phyloP scores from a whole-genome alignment of 2,888 invertebrate genomes.

The Amblyteles armatorius region DNA sequence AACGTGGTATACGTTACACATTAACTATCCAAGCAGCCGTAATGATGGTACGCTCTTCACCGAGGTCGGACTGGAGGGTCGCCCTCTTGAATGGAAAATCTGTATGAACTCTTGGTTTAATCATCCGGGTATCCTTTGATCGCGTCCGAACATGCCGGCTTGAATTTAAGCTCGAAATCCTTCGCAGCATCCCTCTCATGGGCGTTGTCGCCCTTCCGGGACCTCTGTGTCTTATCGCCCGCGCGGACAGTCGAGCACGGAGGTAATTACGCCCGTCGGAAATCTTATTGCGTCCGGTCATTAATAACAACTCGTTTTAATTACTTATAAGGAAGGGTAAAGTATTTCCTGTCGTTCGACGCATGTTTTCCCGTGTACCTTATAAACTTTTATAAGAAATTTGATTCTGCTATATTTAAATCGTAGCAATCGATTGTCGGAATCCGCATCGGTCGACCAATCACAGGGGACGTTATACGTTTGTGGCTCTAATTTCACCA shows the following conservation, averaged over 20 bases:
- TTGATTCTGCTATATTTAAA: neutral
- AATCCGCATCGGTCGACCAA: neutral
- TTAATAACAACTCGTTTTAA: conserved; percentile 63
- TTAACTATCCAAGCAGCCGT: neutral
- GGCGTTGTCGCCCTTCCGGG: conserved; percentile 23
- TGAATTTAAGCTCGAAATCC: conserved; percentile 59
- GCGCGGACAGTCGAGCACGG: conserved; percentile 45
- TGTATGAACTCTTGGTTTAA: conserved; percentile 55
- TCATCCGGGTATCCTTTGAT: conserved; percentile 64
- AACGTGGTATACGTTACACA: neutral
- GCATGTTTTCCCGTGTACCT: no score
- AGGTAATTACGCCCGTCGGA: conserved; percentile 60
- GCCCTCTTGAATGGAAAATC: conserved; percentile 41
- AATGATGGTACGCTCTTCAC: conserved; percentile 34
- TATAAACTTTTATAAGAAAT: conserved; percentile 16
- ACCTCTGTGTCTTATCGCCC: conserved; percentile 48
- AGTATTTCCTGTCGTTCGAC: conserved; percentile 35
- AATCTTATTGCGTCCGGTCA: conserved; percentile 65
- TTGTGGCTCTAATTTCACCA: neutral
- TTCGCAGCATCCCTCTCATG: neutral
- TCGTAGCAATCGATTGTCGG: neutral
- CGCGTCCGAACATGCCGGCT: conserved; percentile 46
- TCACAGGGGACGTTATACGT: neutral
- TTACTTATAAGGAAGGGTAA: conserved; percentile 49
- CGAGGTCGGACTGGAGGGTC: conserved; percentile 5